These are phyloP conservation scores for Netelia inedita DNA, from an alignment of 2,888 invertebrate genomes.

Conservation along the genomic window DNA sequence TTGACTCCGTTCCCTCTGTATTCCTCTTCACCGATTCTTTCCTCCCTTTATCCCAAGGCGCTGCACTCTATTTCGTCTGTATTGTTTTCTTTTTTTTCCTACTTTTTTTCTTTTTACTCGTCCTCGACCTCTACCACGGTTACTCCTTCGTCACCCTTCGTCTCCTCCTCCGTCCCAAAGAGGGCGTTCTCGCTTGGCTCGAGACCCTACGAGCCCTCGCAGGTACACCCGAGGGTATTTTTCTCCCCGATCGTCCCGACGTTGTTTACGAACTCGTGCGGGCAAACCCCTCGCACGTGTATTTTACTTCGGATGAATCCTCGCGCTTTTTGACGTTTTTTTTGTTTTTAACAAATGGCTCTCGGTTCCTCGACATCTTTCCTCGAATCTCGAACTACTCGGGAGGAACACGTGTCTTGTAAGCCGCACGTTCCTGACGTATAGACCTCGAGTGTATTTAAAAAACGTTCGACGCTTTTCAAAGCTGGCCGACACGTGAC, in stretches of 20 bases:
- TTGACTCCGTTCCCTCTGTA: conserved; percentile 10
- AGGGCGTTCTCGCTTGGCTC: not conserved
- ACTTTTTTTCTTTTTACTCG: conserved; percentile 3
- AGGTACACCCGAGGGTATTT: conserved; percentile 30
- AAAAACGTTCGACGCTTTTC: not conserved
- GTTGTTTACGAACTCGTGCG: conserved; percentile 44
- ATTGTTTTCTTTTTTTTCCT: not conserved
- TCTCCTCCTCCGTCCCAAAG: conserved; percentile 22
- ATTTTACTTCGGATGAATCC: not conserved
- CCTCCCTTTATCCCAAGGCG: not conserved
- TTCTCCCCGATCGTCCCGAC: conserved; percentile 26
- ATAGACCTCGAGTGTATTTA: conserved; percentile 18
- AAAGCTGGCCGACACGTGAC: conserved; percentile 57
- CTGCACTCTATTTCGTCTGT: not conserved
- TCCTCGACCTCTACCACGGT: conserved; percentile 20
- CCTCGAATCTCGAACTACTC: not conserved
- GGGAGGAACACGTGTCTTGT: conserved; percentile 48
- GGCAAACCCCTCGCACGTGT: not conserved
- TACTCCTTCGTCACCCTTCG: conserved; percentile 1
- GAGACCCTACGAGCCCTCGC: not conserved
- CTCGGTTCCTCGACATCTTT: not conserved
- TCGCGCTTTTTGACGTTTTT: not conserved
- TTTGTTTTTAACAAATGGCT: conserved; percentile 5
- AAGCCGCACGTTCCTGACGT: not conserved
- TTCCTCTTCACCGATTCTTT: not conserved